Base-by-base conservation (phyloP, 53 echinoderm and acorn worm genomes). In the Astropecten irregularis region DNA sequence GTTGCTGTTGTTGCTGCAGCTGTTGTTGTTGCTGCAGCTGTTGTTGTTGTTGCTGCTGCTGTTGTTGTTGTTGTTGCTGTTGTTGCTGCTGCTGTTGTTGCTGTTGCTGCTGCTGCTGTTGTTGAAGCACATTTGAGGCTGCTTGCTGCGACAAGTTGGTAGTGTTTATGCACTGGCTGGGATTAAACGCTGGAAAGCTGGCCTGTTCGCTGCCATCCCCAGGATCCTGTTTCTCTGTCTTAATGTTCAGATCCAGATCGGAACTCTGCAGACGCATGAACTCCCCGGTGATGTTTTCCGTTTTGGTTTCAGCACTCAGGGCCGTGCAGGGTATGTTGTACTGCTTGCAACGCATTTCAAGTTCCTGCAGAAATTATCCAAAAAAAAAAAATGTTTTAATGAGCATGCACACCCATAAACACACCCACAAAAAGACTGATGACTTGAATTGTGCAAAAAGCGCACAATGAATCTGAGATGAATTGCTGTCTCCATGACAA, bases 261-360 rank as follows among this genome's bases (percentile, higher is more conserved):
- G 84, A 66, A 28, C 93, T 93, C 40, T 96, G 93, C 15, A 93
- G 92, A 47, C 85, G 84, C 76, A 96, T 91, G 84, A 96, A 96
- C 66, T 96, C 91, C 14, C 84, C 32, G 15, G 97, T 76, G 31
- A 96, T 89, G 76, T 87, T 87, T 55, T 93, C 97, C 10, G 97
- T 96, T 61, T 88, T 89, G 16, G 97, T 96, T 19, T 96, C 97
- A 9, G 68, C 77, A 65, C 97, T 96, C 9, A 94, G 89, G 20
- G 94, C 91, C 21, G 85, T 89, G 0, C 89, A 76, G n/a, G 77
- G 86, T 37, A 96, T 69, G 26, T 89, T 91, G 68, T 89, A 72
- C 30, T 89, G 86, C 64, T 93, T 91, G 49, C 97, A 96, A 28
- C 85, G 87, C 97, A 96, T 93, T 71, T 96, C 97, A 19, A 96